Evolutionary conservation across 2,888 invertebrate genomes (phyloP).

Genomic region (Pemphredon lugubris): DNA sequence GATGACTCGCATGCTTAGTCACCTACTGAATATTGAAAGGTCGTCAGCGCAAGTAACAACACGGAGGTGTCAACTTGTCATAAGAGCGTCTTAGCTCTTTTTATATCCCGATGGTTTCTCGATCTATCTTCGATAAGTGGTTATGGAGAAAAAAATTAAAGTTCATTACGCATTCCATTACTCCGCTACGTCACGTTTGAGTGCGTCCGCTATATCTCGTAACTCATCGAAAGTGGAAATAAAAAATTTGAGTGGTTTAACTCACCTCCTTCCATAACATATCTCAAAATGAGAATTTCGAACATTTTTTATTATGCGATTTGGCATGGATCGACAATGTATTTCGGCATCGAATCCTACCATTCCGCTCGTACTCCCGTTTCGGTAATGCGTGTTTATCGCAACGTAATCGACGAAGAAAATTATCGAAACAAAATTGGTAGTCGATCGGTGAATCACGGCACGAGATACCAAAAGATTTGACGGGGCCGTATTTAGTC

Average conservation of each 20-base stretch:
- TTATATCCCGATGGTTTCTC: background rate
- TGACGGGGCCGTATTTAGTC: conserved; percentile 26
- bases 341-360: too few species aligned
- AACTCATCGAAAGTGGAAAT: too few species aligned
- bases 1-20: conserved; percentile 61
- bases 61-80: conserved; percentile 25
- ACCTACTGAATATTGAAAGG: conserved; percentile 59
- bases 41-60: conserved; percentile 31
- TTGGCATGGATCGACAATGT: background rate
- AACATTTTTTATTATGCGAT: background rate
- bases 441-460: conserved; percentile 34
- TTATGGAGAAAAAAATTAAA: background rate
- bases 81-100: background rate
- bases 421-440: conserved; percentile 1
- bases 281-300: background rate
- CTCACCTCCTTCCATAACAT: background rate
- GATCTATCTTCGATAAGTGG: background rate
- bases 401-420: conserved; percentile 11
- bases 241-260: background rate
- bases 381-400: conserved; percentile 20
- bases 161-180: too few species aligned
- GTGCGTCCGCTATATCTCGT: too few species aligned
- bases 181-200: too few species aligned
- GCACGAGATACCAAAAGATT: conserved; percentile 19
- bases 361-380: too few species aligned